Conservation (phyloP, 2,888 invertebrate species). For the Parnassius apollo region DNA sequence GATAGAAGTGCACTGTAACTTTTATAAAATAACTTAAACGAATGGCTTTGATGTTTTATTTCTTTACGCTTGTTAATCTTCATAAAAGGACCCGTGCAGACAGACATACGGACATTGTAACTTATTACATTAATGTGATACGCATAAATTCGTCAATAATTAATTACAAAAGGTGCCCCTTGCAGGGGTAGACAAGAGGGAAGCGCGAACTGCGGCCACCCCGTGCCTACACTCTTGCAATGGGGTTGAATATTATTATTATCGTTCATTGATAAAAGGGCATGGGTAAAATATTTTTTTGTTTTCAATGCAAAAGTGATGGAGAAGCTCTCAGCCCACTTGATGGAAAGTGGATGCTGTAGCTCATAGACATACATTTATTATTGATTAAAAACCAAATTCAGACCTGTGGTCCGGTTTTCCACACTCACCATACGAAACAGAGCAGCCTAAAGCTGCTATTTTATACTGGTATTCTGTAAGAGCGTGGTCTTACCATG, state of each 20-base stretch:
- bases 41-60: constrained; percentile 12
- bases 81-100: constrained; percentile 1
- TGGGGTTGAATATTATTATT: constrained; percentile 17
- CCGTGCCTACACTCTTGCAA: neutral
- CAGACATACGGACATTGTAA: constrained; percentile 9
- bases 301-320: too few species aligned
- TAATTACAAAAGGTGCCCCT: constrained; percentile 30
- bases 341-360: too few species aligned
- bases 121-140: constrained; percentile 21
- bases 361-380: too few species aligned
- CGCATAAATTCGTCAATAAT: constrained; percentile 41
- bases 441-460: too few species aligned
- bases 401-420: too few species aligned
- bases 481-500: too few species aligned
- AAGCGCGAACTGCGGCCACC: neutral
- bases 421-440: too few species aligned
- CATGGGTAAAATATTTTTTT: too few species aligned
- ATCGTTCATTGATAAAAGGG: neutral
- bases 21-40: constrained; percentile 13
- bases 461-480: too few species aligned
- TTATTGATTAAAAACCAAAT: too few species aligned
- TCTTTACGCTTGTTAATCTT: neutral
- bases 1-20: too few species aligned
- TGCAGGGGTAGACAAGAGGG: neutral
- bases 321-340: too few species aligned